phyloP scores from a whole-genome alignment of 1,140 invertebrate species.

The Megathymus violae region DNA sequence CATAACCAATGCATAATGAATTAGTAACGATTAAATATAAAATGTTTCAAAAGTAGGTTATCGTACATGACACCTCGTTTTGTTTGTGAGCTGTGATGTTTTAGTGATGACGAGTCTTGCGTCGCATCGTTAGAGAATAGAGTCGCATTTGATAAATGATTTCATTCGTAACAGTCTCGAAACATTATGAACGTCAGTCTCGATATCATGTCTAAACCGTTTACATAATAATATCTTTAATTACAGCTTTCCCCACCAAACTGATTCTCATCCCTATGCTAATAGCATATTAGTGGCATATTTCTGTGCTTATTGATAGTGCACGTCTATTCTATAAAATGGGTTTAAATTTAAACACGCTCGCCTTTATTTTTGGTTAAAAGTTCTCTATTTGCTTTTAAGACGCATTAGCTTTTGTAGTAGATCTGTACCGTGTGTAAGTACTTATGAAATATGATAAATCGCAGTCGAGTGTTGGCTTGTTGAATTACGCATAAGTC shows the following conservation, averaged over 20 bases:
- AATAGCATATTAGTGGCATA: slow-evolving; percentile 26
- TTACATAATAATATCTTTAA: slow-evolving; percentile 10
- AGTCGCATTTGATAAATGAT: slow-evolving; percentile 63
- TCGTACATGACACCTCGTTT: slow-evolving; percentile 64
- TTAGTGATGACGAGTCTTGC: slow-evolving; percentile 62
- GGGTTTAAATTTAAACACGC: slow-evolving; percentile 32
- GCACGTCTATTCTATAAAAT: slow-evolving; percentile 27
- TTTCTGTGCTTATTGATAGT: slow-evolving; percentile 41
- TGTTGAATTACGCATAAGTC: slow-evolving; percentile 20
- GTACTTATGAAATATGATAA: slow-evolving; percentile 78
- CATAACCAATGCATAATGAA: slow-evolving; percentile 38
- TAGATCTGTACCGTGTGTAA: slow-evolving; percentile 83
- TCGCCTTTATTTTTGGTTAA: slow-evolving; percentile 57
- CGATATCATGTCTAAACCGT: slow-evolving; percentile 35
- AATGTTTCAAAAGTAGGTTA: too few relatives aligned
- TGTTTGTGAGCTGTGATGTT: slow-evolving; percentile 79
- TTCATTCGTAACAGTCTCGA: slow-evolving; percentile 54
- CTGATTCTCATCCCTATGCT: slow-evolving; percentile 6
- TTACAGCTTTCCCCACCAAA: neutral
- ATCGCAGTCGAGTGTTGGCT: slow-evolving; percentile 48
- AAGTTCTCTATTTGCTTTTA: slow-evolving; percentile 79
- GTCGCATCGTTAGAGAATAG: slow-evolving; percentile 44
- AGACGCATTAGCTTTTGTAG: slow-evolving; percentile 74
- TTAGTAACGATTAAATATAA: slow-evolving; percentile 22
- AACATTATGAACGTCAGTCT: slow-evolving; percentile 28